Evolutionary conservation across 2,888 invertebrate species (phyloP).

Genomic region (Seira sanloemensis): DNA sequence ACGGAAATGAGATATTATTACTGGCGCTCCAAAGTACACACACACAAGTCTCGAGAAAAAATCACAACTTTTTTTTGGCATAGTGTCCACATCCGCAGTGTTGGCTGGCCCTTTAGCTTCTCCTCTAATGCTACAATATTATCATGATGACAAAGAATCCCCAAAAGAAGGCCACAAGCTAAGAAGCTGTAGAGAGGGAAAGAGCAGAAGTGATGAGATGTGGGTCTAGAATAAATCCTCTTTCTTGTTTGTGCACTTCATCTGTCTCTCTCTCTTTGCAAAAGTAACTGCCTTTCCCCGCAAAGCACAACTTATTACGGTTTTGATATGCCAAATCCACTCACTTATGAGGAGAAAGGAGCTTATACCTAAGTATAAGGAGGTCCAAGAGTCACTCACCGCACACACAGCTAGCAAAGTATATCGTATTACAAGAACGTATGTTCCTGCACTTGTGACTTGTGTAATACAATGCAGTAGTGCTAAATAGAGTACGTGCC

Average conservation of each 20-base stretch:
- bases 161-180: not conserved
- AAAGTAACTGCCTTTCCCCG: not conserved
- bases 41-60: not conserved
- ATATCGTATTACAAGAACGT: not conserved
- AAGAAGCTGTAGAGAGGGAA: not conserved
- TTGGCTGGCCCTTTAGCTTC: not conserved
- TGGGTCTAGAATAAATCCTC: not conserved
- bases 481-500: not conserved
- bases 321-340: not conserved
- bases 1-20: not conserved
- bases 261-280: not conserved
- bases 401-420: no score
- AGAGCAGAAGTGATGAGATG: not conserved
- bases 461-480: not conserved
- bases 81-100: not conserved
- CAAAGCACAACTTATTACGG: not conserved
- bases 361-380: no score
- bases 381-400: no score
- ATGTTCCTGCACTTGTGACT: not conserved
- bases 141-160: not conserved
- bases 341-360: not conserved
- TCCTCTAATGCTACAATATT: not conserved
- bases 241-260: not conserved
- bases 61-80: not conserved
- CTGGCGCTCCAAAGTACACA: not conserved